A percentile compares a stretch with the other conserved stretches of the same genome.
Conservation (phyloP, 2,888 invertebrate species). For the Atrina japonica region DNA sequence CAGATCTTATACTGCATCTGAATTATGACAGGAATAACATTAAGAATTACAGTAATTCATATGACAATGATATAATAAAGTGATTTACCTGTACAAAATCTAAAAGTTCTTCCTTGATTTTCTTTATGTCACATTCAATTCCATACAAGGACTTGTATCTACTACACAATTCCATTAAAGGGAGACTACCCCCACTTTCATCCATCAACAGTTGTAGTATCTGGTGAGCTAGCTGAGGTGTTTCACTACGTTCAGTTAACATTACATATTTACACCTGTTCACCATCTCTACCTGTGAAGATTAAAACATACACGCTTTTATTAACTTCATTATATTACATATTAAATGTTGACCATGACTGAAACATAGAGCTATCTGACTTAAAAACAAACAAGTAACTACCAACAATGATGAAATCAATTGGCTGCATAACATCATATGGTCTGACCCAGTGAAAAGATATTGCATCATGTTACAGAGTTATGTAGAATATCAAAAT, state of each 20-base stretch:
- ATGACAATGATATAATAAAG: no score
- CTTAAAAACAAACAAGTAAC: no score
- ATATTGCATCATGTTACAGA: no score
- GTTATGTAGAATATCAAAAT: no score
- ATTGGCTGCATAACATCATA: background rate
- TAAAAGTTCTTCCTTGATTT: slow-evolving; percentile 68
- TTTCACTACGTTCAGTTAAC: slow-evolving; percentile 82
- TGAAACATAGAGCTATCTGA: background rate
- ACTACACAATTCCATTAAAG: slow-evolving; percentile 71
- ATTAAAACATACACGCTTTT: no score
- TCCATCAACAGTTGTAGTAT: slow-evolving; percentile 85
- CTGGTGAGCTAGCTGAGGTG: slow-evolving; percentile 82
- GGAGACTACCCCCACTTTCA: slow-evolving; percentile 81
- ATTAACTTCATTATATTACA: no score
- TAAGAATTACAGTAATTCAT: no score
- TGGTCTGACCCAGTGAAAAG: no score
- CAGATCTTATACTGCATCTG: no score
- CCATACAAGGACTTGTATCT: slow-evolving; percentile 70
- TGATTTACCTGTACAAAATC: slow-evolving; percentile 71
- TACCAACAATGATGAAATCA: background rate
- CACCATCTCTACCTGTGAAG: slow-evolving; percentile 82
- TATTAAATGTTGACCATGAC: no score
- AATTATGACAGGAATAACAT: no score
- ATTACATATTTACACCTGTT: slow-evolving; percentile 80
- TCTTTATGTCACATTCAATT: slow-evolving; percentile 62